Evolutionary conservation across 2,888 invertebrate genomes (phyloP), one percentile per base, ranked within the genome.

Genomic region (Amphipoea oculea): DNA sequence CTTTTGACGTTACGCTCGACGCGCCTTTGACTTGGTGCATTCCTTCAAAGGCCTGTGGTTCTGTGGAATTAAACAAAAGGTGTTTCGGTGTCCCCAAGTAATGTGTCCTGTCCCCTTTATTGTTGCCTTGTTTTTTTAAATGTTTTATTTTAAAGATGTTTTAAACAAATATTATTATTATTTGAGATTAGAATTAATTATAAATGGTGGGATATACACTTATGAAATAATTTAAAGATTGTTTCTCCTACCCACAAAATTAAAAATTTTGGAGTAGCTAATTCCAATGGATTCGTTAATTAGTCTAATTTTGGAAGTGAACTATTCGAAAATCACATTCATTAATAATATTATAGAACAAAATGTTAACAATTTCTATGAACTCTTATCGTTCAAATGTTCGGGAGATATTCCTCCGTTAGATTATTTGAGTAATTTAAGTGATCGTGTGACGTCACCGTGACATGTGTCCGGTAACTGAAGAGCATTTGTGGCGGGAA

Each of bases 21-120:
- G 88, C 89, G 88, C 88, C 90, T 92, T 91, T 91, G 89, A 89
- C 90, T 91, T 89, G 89, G 89, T 88, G 90, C 90, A 90, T 91
- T 92, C 89, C 88, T 89, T 89, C 88, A 89, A 89, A 86, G 79
- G 69, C 73, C 69, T 69, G 63, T 84, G 74, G 78, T 76, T 85
- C 69, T 74, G 66, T 73, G 73, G 67, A 76, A 82, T 79, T 71
- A 57, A 74, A 89, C 83, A 88, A 83, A 85, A 85, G 81, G 73
- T 75, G 3, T 73, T 85, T 83, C 40, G 73, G 73, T 63, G n/a
- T 57, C 69, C 80, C 66, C 4, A 29, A 60, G 80, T 51, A 63
- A 76, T 63, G 36, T 40, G 54, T 73, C 60, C 65, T 60, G 73
- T 51, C 23, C 12, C 62, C 48, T 62, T 86, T 67, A 78, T 72